Evolutionary conservation across 2,888 invertebrate species (phyloP).

Genomic region (Elegia similella): DNA sequence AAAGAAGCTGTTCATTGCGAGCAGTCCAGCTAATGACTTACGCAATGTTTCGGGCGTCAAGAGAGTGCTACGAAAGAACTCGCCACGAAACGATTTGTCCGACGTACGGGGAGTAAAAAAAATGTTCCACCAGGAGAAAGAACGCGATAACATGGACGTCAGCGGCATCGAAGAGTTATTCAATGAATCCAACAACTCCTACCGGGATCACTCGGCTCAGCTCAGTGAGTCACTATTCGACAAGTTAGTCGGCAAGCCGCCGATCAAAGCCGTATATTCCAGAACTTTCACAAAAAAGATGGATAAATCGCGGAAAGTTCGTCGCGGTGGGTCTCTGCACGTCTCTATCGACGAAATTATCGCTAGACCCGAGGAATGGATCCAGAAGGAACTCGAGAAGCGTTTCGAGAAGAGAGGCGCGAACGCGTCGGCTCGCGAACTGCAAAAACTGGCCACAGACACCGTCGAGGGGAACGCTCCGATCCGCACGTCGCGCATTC

Average conservation of each 20-base stretch:
- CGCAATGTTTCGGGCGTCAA: conserved; percentile 62
- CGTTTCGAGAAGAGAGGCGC: conserved; percentile 26
- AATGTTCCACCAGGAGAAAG: conserved; percentile 39
- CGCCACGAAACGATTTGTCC: conserved; percentile 53
- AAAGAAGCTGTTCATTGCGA: conserved; percentile 46
- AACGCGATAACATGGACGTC: conserved; percentile 40
- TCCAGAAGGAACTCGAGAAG: conserved; percentile 46
- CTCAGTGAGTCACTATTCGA: conserved; percentile 49
- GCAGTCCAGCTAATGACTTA: conserved; percentile 53
- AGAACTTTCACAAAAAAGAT: conserved; percentile 46
- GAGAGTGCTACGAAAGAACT: conserved; percentile 35
- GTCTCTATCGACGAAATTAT: conserved; percentile 41
- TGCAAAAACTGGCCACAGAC: conserved; percentile 48
- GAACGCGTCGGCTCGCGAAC: conserved; percentile 38
- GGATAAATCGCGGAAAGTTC: conserved; percentile 28
- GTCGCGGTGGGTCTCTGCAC: conserved; percentile 42
- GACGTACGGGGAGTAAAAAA: conserved; percentile 56
- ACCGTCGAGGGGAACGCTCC: conserved; percentile 49
- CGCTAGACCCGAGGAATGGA: conserved; percentile 53
- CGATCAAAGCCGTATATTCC: conserved; percentile 48
- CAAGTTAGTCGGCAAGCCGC: conserved; percentile 48
- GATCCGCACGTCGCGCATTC: conserved; percentile 32
- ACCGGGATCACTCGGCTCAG: conserved; percentile 14
- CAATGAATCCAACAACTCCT: conserved; percentile 37
- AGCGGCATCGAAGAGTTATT: conserved; percentile 65